These are phyloP conservation scores for Patiria pectinifera DNA, from an alignment of 53 echinoderm and acorn worm genomes.

Conservation along the genomic window DNA sequence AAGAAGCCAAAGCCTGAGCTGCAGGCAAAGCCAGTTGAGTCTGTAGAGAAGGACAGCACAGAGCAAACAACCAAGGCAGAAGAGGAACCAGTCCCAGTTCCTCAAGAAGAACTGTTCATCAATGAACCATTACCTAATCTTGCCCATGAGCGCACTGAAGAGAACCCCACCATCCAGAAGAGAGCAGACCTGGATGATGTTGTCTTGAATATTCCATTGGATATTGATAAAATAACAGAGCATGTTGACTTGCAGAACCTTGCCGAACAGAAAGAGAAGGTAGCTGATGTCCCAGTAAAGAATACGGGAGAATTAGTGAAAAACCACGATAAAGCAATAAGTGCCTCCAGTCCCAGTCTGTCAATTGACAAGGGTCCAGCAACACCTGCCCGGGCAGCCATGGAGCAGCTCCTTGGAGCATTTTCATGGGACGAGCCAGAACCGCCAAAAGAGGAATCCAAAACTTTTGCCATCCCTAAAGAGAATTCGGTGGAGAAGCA, in stretches of 20 bases:
- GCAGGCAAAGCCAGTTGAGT: neutral
- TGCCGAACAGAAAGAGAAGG: neutral
- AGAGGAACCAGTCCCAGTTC: neutral
- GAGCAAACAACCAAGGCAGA: neutral
- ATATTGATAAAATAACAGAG: conserved; percentile 17
- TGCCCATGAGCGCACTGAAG: neutral
- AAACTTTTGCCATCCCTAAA: neutral
- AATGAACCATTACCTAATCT: conserved; percentile 37
- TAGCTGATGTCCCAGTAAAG: neutral
- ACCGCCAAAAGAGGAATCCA: conserved; percentile 9
- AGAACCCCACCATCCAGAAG: conserved; percentile 18
- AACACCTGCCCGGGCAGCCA: conserved; percentile 51
- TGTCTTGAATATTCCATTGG: conserved; percentile 30
- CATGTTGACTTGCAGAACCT: neutral
- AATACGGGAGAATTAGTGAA: neutral
- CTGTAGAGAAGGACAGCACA: conserved; percentile 5
- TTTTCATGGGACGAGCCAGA: conserved; percentile 52
- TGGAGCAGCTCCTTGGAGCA: conserved; percentile 58
- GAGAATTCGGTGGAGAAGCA: neutral
- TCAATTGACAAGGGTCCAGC: conserved; percentile 22
- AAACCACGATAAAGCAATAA: neutral
- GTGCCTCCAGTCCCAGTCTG: conserved; percentile 25
- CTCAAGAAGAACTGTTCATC: conserved; percentile 45
- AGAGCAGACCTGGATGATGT: conserved; percentile 47
- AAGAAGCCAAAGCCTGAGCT: conserved; percentile 28